Percentiles rank a stretch among this genome's conserved stretches.
Evolutionary conservation across 2,113 vertebrate species (phyloP).

Genomic region (Onychostruthus taczanowskii): DNA sequence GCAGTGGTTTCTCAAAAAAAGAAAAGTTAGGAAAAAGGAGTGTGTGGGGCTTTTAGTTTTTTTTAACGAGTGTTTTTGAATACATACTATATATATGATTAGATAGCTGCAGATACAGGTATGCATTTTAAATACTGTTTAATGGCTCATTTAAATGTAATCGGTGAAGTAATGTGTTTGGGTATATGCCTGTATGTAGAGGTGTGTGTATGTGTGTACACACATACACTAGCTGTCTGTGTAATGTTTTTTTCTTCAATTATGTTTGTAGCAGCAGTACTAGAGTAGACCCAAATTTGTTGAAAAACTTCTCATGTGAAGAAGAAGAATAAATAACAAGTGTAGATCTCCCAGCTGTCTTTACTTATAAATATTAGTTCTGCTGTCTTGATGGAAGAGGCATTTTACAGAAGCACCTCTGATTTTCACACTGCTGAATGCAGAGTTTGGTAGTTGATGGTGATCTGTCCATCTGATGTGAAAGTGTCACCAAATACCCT

Average conservation of each 20-base stretch:
- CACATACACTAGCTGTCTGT: accelerated
- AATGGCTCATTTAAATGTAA: not conserved
- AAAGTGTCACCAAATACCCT: not conserved
- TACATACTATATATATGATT: not conserved
- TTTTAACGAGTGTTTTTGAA: not conserved
- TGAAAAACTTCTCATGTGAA: not conserved
- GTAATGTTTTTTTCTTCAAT: not conserved
- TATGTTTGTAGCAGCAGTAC: not conserved
- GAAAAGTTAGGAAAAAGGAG: not conserved
- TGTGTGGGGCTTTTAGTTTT: accelerated
- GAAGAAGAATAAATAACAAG: not conserved
- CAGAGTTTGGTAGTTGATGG: not conserved
- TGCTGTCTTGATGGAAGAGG: not conserved
- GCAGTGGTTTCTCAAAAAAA: not conserved
- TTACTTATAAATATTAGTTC: not conserved
- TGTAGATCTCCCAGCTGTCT: not conserved
- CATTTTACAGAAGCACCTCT: not conserved
- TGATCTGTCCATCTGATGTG: not conserved
- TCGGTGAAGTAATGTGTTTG: not conserved
- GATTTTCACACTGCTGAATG: not conserved
- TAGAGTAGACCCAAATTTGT: not conserved
- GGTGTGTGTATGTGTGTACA: not conserved
- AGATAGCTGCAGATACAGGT: not conserved
- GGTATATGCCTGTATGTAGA: not conserved
- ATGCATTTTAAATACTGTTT: not conserved